Base-by-base conservation (phyloP, 1,140 invertebrate species). In the Araneus ventricosus region DNA sequence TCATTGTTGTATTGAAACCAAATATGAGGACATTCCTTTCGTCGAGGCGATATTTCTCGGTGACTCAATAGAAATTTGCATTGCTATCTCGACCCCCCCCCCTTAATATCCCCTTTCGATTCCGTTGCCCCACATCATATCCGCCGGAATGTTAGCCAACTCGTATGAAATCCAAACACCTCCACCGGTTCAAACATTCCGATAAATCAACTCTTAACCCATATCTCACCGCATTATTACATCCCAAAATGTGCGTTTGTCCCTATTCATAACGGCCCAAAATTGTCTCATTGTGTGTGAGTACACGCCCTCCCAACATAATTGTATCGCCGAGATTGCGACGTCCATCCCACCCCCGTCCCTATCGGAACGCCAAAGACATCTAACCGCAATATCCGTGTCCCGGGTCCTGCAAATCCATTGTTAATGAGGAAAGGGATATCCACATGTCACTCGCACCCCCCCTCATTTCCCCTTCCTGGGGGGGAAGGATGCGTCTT, bases 361-460 rank as follows among this genome's bases (percentile, higher is more conserved):
- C 79, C 79, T 61, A 52, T 84, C 82, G 45, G 41, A 57, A 75
- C 70, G 70, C 70, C 70, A 84, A 45, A 45, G 41, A 45, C 82
- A 84, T 84, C 82, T 41, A 61, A 87, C 88, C 88, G 52, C 88
- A 90, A 90, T 92, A 86, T 92, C 90, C 82, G 82, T 85, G 90
- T 91, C 89, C 89, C 79, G 70, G 34, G 84, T 24, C 79, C 82
- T 67, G 90, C 90, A 92, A 92, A 92, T 92, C 90, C 84, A 92
- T 92, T 92, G 90, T 92, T 86, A 92, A 92, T 92, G 90, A 92
- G 90, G 90, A 92, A 92, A 92, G 90, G 90, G 90, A 92, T 85
- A 92, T 92, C 90, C 90, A 67, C 45, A 52, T 92, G 90, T 92
- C 90, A 86, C 80, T 63, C 63, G 14, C 20, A 30, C n/a, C 61